These are phyloP conservation scores for Leguminivora glycinivorella DNA, from an alignment of 1,140 invertebrate species.

Conservation along the genomic window DNA sequence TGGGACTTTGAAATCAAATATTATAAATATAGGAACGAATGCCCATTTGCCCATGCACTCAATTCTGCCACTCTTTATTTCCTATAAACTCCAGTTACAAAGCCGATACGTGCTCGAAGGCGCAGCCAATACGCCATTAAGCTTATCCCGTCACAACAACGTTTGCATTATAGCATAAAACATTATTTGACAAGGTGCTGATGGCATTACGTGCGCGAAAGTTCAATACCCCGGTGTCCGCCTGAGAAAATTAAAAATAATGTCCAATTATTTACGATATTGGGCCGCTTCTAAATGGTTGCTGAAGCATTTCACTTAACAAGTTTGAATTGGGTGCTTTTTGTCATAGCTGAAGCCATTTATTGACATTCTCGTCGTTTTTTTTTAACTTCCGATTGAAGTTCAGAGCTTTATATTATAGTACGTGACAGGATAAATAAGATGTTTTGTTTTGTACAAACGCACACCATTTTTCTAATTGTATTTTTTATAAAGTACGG, in stretches of 20 bases:
- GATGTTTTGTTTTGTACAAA: background rate
- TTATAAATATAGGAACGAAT: too few relatives aligned
- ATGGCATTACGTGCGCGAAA: slow-evolving; percentile 33
- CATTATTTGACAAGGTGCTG: slow-evolving; percentile 37
- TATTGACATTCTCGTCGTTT: slow-evolving; percentile 1
- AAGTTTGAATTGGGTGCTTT: slow-evolving; percentile 19
- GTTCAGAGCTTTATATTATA: background rate
- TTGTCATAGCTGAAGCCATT: slow-evolving; percentile 19
- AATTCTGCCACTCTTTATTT: background rate
- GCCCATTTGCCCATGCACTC: background rate
- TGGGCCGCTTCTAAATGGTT: slow-evolving; percentile 32
- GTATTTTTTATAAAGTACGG: background rate
- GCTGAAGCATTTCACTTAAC: slow-evolving; percentile 33
- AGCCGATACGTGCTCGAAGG: slow-evolving; percentile 19
- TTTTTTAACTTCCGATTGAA: background rate
- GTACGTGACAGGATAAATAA: background rate
- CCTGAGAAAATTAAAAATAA: slow-evolving; percentile 47
- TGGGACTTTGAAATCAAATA: too few relatives aligned
- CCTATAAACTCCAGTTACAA: background rate
- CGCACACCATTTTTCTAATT: background rate
- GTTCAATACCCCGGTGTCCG: slow-evolving; percentile 36
- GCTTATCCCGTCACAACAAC: slow-evolving; percentile 26
- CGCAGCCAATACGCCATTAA: slow-evolving; percentile 17
- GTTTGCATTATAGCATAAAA: slow-evolving; percentile 37
- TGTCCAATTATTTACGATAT: slow-evolving; percentile 40